Percentiles rank a stretch among this genome's conserved stretches.
Evolutionary conservation across 1,140 invertebrate species (phyloP).

Genomic region (Calephelis virginiensis): DNA sequence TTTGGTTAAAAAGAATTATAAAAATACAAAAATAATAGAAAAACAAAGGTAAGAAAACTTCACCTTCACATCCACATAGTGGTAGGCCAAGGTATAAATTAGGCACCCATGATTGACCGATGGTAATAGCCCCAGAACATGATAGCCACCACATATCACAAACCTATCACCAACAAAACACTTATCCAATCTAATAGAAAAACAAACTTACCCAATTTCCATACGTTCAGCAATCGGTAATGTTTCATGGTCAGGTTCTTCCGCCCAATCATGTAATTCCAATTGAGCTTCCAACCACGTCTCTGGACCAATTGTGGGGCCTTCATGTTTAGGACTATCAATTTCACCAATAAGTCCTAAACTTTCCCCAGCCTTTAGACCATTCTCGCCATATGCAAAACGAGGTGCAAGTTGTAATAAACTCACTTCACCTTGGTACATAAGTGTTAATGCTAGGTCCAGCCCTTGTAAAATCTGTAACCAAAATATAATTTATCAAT

Average conservation of each 20-base stretch:
- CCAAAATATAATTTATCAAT: not conserved
- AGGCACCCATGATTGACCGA: too few species aligned
- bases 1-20: too few species aligned
- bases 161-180: too few species aligned
- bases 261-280: slow-evolving; percentile 65
- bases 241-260: slow-evolving; percentile 68
- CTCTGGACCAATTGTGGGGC: slow-evolving; percentile 49
- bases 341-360: slow-evolving; percentile 81
- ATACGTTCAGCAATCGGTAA: slow-evolving; percentile 65
- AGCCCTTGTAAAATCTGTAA: slow-evolving; percentile 85
- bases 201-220: slow-evolving; percentile 60
- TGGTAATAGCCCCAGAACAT: too few species aligned
- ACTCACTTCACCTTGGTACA: slow-evolving; percentile 89
- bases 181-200: not conserved
- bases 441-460: slow-evolving; percentile 89
- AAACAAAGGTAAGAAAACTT: too few species aligned
- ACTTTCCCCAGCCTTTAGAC: slow-evolving; percentile 84
- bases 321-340: slow-evolving; percentile 79
- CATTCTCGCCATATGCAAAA: slow-evolving; percentile 86
- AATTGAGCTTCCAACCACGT: slow-evolving; percentile 56
- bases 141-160: too few species aligned
- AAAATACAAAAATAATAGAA: too few species aligned
- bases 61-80: too few species aligned
- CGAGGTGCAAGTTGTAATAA: slow-evolving; percentile 84
- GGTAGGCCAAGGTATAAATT: too few species aligned